Conservation (phyloP, 2,797 vertebrate species). For the Hyperoplus immaculatus region DNA sequence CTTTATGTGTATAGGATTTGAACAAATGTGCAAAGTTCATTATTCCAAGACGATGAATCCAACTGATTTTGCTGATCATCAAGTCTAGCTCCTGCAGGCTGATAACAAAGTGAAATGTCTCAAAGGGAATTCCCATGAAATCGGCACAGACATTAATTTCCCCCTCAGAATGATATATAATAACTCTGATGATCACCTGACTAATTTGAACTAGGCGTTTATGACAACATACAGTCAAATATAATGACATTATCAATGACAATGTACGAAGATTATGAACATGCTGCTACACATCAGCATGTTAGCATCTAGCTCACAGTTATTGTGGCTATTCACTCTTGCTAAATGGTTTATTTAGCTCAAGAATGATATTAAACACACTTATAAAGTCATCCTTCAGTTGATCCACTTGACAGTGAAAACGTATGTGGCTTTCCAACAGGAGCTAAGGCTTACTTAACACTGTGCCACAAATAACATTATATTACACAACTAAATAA, state of each 20-base stretch:
- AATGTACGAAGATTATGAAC: background rate
- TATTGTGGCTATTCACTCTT: background rate
- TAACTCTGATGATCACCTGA: too few relatives aligned
- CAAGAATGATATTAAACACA: background rate
- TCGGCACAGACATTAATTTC: too few relatives aligned
- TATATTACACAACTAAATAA: constrained; percentile 26
- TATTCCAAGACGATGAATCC: background rate
- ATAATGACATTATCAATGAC: too few relatives aligned
- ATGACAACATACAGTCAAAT: too few relatives aligned
- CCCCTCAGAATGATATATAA: too few relatives aligned
- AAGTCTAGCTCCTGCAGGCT: too few relatives aligned
- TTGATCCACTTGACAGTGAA: too few relatives aligned
- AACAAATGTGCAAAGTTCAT: background rate
- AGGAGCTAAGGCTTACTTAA: background rate
- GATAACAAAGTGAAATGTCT: background rate
- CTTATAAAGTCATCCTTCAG: too few relatives aligned
- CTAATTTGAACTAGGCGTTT: too few relatives aligned
- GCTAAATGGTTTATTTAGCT: background rate
- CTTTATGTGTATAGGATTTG: background rate
- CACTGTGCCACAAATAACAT: constrained; percentile 30
- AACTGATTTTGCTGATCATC: background rate
- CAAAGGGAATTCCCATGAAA: background rate
- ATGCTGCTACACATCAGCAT: background rate
- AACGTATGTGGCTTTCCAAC: too few relatives aligned
- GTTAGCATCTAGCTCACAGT: background rate